Evolutionary conservation across 2,797 vertebrate species (phyloP).

Genomic region (Zalophus californianus): DNA sequence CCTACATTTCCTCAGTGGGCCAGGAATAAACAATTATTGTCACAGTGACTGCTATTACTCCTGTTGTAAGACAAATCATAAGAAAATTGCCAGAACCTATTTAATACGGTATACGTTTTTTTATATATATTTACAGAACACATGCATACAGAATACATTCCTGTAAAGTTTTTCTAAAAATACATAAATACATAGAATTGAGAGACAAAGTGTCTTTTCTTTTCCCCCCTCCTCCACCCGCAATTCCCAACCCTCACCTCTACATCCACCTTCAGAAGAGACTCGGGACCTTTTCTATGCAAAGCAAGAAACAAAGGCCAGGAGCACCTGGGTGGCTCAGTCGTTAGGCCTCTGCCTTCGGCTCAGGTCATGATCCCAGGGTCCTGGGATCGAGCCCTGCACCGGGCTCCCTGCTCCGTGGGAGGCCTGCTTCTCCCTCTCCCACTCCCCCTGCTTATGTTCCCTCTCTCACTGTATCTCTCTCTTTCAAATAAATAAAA

Average conservation of each 20-base stretch:
- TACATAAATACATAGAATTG: background rate
- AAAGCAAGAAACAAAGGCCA: background rate
- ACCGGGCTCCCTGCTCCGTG: too few species aligned
- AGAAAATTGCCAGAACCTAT: background rate
- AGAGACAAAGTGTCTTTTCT: background rate
- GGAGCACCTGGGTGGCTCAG: too few species aligned
- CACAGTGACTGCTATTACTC: background rate
- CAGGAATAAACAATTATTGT: background rate
- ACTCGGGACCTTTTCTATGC: background rate
- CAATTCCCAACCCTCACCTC: accelerated
- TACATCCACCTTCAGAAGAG: background rate
- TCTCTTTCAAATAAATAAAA: too few species aligned
- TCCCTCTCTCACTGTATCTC: too few species aligned
- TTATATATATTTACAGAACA: background rate
- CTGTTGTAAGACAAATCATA: background rate
- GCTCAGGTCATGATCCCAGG: too few species aligned
- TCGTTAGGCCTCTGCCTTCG: too few species aligned
- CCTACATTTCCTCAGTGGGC: background rate
- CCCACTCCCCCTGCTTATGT: too few species aligned
- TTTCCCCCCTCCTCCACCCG: background rate
- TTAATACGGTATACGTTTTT: background rate
- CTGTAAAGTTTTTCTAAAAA: background rate
- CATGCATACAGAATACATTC: background rate
- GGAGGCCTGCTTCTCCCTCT: too few species aligned
- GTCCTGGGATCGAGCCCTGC: too few species aligned